Percentiles rank a stretch among this genome's conserved stretches.
Evolutionary conservation across 2,797 vertebrate genomes (phyloP).

Genomic region (Muscicapa striata): DNA sequence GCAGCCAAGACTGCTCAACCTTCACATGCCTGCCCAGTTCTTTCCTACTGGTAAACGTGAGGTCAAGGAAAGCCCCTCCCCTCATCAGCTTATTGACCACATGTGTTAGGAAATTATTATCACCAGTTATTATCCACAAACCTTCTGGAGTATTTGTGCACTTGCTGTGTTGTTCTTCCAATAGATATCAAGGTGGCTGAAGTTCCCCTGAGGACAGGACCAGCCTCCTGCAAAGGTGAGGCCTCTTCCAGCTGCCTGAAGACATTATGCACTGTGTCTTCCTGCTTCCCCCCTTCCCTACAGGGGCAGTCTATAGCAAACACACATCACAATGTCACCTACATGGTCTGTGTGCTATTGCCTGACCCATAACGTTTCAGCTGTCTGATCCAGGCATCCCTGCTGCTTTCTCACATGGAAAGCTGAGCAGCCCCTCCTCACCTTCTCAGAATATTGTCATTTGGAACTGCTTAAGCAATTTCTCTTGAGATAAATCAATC

Average conservation of each 20-base stretch:
- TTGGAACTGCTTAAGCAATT: background rate
- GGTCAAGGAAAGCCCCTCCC: background rate
- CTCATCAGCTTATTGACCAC: background rate
- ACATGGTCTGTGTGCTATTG: background rate
- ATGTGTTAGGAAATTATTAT: background rate
- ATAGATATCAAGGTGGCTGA: background rate
- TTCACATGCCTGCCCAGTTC: background rate
- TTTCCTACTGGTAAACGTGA: background rate
- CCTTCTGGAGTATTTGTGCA: background rate
- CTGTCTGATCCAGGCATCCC: background rate
- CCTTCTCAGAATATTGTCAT: background rate
- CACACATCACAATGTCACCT: background rate
- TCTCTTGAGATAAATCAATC: background rate
- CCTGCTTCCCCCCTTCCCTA: too few species aligned
- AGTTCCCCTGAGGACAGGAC: background rate
- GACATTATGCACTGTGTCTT: background rate
- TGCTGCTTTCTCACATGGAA: background rate
- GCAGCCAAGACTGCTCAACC: background rate
- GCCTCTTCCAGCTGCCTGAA: background rate
- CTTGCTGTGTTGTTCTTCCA: background rate
- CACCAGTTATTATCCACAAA: background rate
- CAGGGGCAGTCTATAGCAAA: background rate
- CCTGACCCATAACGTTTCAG: background rate
- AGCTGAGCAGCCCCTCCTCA: background rate
- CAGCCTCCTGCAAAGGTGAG: background rate